phyloP scores from a whole-genome alignment of 1,140 invertebrate genomes.

The Drosophila dunni region DNA sequence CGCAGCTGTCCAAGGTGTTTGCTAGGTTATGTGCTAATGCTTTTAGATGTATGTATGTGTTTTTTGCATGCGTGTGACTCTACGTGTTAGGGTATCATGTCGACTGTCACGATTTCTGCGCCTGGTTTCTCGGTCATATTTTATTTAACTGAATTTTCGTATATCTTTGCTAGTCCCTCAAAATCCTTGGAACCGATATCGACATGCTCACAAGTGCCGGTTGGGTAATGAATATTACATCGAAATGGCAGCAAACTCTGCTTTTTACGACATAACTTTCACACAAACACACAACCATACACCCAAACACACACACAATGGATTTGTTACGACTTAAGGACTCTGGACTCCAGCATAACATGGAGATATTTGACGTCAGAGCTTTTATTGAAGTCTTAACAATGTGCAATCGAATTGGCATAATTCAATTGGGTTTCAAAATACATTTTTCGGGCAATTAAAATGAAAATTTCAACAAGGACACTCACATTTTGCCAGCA shows the following conservation, averaged over 20 bases:
- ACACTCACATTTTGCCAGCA: not conserved
- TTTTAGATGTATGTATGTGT: not conserved
- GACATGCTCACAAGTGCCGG: slow-evolving; percentile 20
- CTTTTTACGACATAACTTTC: slow-evolving; percentile 24
- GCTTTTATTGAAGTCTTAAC: not conserved
- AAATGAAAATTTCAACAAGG: not conserved
- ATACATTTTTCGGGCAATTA: slow-evolving; percentile 4
- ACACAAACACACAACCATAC: not conserved
- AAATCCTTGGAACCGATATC: slow-evolving; percentile 1
- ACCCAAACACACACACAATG: not conserved
- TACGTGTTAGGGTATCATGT: not conserved
- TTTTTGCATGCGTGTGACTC: no score
- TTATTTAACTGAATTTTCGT: slow-evolving; percentile 25
- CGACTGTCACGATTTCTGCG: not conserved
- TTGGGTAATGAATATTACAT: slow-evolving; percentile 36
- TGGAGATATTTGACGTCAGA: slow-evolving; percentile 1
- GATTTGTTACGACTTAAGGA: not conserved
- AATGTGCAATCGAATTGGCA: slow-evolving; percentile 6
- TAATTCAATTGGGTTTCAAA: slow-evolving; percentile 4
- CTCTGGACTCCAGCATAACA: not conserved
- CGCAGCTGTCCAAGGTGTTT: not conserved
- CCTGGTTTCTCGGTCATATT: slow-evolving; percentile 11
- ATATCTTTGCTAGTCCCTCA: not conserved
- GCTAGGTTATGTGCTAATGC: not conserved
- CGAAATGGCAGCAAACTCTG: slow-evolving; percentile 17